These are phyloP conservation scores for Achroia grisella DNA, from an alignment of 1,140 invertebrate species.

Conservation along the genomic window DNA sequence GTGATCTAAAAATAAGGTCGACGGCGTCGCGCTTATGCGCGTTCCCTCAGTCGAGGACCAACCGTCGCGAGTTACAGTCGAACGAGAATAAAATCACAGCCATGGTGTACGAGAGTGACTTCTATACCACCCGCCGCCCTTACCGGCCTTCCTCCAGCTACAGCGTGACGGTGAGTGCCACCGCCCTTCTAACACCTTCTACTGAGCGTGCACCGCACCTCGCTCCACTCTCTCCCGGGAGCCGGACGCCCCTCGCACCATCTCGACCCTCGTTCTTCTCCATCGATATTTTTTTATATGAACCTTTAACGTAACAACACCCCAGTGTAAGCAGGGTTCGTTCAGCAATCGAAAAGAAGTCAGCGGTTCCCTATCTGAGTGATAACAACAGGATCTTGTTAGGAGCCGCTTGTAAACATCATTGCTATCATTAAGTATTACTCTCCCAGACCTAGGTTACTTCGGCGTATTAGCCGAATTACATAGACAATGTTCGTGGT, in stretches of 20 bases:
- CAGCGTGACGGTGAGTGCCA: constrained; percentile 85
- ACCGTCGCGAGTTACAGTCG: constrained; percentile 63
- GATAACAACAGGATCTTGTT: constrained; percentile 14
- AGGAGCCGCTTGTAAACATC: constrained; percentile 45
- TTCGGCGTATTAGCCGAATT: neutral
- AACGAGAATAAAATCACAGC: constrained; percentile 68
- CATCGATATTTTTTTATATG: constrained; percentile 14
- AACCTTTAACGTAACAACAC: neutral
- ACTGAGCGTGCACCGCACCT: constrained; percentile 44
- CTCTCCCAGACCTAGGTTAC: constrained; percentile 1
- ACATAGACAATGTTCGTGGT: constrained; percentile 16
- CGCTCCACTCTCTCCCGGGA: constrained; percentile 59
- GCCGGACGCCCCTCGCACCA: constrained; percentile 64
- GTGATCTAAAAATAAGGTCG: constrained; percentile 67
- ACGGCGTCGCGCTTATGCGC: constrained; percentile 34
- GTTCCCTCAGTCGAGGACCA: constrained; percentile 55
- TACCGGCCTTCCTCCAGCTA: constrained; percentile 81
- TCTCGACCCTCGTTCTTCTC: constrained; percentile 42
- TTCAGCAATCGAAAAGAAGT: constrained; percentile 1
- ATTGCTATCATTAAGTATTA: constrained; percentile 54
- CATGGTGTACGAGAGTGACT: constrained; percentile 94
- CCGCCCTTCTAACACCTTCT: constrained; percentile 41
- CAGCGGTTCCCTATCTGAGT: constrained; percentile 20
- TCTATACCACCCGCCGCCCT: constrained; percentile 89
- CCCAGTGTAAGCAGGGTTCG: constrained; percentile 5